Conservation (phyloP, 2,797 vertebrate species). For the Novumbra hubbsi region DNA sequence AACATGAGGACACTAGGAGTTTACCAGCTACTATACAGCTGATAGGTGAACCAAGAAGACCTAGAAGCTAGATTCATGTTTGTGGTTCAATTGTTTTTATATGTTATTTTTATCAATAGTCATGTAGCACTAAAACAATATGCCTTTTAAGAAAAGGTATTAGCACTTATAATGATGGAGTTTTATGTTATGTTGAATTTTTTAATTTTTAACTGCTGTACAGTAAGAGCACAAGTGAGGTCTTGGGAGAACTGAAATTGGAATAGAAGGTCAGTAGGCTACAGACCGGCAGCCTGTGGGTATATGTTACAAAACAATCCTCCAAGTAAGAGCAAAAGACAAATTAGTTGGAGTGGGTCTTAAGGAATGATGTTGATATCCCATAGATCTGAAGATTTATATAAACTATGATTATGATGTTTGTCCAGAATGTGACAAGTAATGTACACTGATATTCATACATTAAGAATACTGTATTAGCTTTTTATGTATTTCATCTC, state of each 20-base stretch:
- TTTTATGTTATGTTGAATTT: neutral
- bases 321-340: neutral
- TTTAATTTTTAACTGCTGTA: slow-evolving; percentile 22
- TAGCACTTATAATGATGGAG: neutral
- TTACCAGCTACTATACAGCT: no score
- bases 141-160: neutral
- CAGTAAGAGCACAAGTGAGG: neutral
- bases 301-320: neutral
- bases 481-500: neutral
- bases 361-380: neutral
- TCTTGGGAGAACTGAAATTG: slow-evolving; percentile 11
- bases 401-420: neutral
- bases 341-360: neutral
- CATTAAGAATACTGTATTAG: neutral
- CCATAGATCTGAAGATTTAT: no score
- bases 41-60: no score
- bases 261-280: neutral
- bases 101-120: neutral
- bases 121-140: neutral
- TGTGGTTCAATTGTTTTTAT: neutral
- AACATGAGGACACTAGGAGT: neutral
- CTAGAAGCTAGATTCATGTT: neutral
- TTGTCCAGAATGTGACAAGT: neutral
- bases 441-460: neutral
- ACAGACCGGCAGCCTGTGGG: neutral